Evolutionary conservation across 2,797 vertebrate genomes (phyloP).

Genomic region (Labeo calbasu): DNA sequence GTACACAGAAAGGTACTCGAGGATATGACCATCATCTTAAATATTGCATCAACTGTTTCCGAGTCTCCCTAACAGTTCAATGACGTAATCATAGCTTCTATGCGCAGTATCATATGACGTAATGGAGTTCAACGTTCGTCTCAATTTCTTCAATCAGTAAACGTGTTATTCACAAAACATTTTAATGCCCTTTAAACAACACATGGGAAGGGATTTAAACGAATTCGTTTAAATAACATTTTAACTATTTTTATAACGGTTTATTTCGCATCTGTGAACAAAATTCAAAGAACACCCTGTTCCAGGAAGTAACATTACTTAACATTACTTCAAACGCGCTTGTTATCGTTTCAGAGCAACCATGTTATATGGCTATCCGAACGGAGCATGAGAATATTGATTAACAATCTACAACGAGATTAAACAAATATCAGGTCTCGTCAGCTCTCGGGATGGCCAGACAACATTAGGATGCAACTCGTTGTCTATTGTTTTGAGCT

Average conservation of each 20-base stretch:
- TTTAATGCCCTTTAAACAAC: background rate
- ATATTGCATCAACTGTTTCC: background rate
- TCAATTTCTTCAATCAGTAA: background rate
- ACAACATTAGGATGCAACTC: slow-evolving; percentile 5
- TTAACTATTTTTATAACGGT: background rate
- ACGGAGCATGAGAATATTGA: background rate
- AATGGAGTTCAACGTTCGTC: slow-evolving; percentile 23
- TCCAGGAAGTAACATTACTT: slow-evolving; percentile 56
- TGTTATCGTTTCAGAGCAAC: slow-evolving; percentile 17
- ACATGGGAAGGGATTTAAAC: background rate
- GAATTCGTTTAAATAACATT: background rate
- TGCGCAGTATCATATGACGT: slow-evolving; percentile 32
- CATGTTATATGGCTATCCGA: background rate
- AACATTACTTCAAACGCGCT: slow-evolving; percentile 11
- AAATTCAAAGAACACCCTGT: slow-evolving; percentile 44
- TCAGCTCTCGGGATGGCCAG: background rate
- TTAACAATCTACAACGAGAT: background rate
- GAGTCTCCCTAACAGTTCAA: background rate
- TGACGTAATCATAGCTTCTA: slow-evolving; percentile 23
- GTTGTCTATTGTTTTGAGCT: slow-evolving; percentile 46
- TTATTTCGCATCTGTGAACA: background rate
- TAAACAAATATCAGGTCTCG: background rate
- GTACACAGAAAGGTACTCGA: background rate
- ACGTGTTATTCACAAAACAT: background rate
- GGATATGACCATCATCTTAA: background rate